A percentile compares a stretch with the other conserved stretches of the same genome.
phyloP scores from a whole-genome alignment of 2,113 vertebrate genomes.

The Rhinopithecus roxellana region DNA sequence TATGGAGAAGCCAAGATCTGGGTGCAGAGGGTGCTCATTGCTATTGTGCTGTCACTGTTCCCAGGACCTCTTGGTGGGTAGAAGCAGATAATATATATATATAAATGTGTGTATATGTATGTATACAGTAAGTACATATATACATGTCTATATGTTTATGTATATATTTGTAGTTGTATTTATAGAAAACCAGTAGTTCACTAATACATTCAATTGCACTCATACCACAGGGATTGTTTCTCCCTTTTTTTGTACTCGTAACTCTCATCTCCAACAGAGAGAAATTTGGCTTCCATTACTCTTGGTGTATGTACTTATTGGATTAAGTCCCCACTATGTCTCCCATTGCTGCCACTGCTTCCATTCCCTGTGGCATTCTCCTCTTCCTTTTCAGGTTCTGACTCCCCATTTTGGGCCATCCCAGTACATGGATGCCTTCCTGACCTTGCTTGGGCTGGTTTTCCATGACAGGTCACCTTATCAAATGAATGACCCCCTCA shows the following conservation, averaged over 20 bases:
- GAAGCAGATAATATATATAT: not conserved
- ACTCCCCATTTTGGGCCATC: not conserved
- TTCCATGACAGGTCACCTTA: fast-evolving
- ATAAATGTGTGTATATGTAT: no score
- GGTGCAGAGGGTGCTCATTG: not conserved
- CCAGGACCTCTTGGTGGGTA: not conserved
- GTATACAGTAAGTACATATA: no score
- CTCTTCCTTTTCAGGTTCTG: no score
- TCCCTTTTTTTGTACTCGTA: not conserved
- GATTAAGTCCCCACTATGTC: no score
- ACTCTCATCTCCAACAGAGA: not conserved
- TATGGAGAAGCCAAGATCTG: not conserved
- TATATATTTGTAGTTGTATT: not conserved
- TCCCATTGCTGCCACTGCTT: not conserved
- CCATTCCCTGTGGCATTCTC: not conserved
- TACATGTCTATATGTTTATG: no score
- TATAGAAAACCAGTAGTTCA: not conserved
- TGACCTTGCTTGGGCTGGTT: not conserved
- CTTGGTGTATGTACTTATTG: not conserved
- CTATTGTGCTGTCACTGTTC: not conserved
- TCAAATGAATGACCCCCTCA: not conserved
- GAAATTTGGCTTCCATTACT: not conserved
- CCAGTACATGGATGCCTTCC: fast-evolving
- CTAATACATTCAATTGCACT: not conserved
- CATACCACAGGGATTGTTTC: not conserved